Evolutionary conservation across 2,113 vertebrate species (phyloP), one percentile per base, ranked within the genome.

Genomic region (Neogobius melanostomus): DNA sequence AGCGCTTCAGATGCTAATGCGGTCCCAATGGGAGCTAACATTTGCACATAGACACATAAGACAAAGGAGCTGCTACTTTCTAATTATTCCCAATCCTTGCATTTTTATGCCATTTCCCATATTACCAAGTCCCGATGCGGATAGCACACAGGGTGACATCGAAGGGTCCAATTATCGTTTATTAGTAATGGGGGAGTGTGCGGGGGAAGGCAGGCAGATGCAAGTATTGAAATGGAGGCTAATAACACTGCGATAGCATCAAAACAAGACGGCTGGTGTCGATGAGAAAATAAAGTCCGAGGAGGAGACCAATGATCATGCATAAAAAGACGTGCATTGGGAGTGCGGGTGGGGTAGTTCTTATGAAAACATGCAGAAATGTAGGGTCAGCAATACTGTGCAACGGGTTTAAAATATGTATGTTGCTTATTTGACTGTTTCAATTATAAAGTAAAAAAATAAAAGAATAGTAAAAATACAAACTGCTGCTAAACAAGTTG

Each of bases 21-120:
- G 21, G 48, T 68, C 71, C 85, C 81, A 56, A 43, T 63, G 79
- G 75, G 79, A 84, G 15, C 68, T 60, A 69, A 68, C 69, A 69
- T 82, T 80, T 76, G 66, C 6, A 73, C 64, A 51, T n/a, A 46
- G 71, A 63, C 62, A 71, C 68, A 42, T 66, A 74, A 68, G 79
- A 56, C 54, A 79, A 28, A 48, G 6, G 3, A 50, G 79, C 66
- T 64, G 56, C 21, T 68, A 52, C 17, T 43, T 54, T 74, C 17
- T 47, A 56, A 51, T 71, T 82, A 75, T 66, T 85, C 74, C 80
- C 79, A 46, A 56, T 82, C 85, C 81, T 87, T 80, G 80, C 60
- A 72, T 83, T 89, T 89, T 79, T 83, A 80, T 85, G 87, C 90
- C 77, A 81, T 79, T 71, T 91, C 90, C 90, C 91, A 88, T 86